A percentile compares a stretch with the other conserved stretches of the same genome.
phyloP scores from a whole-genome alignment of 2,113 vertebrate species.

The Bufo gargarizans region DNA sequence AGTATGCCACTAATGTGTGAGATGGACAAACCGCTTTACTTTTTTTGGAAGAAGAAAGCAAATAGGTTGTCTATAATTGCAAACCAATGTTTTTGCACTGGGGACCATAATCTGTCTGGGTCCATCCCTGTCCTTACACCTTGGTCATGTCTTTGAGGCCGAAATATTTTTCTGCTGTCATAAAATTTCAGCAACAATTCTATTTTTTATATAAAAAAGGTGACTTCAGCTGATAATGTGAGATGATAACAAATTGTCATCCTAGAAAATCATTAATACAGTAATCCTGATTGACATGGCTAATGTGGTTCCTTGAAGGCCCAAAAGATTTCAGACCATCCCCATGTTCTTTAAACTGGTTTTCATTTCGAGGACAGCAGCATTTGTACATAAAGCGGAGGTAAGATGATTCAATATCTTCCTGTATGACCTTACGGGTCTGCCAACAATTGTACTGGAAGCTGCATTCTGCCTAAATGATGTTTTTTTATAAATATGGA shows the following conservation, averaged over 20 bases:
- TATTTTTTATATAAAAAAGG: neutral
- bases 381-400: too few relatives aligned
- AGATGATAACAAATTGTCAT: neutral
- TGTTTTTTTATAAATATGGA: slow-evolving; percentile 63
- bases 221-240: neutral
- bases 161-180: neutral
- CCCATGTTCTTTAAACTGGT: neutral
- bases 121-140: neutral
- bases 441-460: neutral
- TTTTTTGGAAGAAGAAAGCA: neutral
- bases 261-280: neutral
- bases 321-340: too few relatives aligned
- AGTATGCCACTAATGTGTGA: too few relatives aligned
- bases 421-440: neutral
- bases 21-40: too few relatives aligned
- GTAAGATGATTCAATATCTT: neutral
- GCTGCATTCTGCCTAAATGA: neutral
- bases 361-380: neutral
- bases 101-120: neutral
- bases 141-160: neutral
- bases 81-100: neutral
- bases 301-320: neutral
- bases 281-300: slow-evolving; percentile 15
- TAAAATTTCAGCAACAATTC: neutral
- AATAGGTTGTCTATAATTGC: neutral